These are phyloP conservation scores for Sebastes elongatus DNA, from an alignment of 2,797 vertebrate genomes.

Conservation along the genomic window DNA sequence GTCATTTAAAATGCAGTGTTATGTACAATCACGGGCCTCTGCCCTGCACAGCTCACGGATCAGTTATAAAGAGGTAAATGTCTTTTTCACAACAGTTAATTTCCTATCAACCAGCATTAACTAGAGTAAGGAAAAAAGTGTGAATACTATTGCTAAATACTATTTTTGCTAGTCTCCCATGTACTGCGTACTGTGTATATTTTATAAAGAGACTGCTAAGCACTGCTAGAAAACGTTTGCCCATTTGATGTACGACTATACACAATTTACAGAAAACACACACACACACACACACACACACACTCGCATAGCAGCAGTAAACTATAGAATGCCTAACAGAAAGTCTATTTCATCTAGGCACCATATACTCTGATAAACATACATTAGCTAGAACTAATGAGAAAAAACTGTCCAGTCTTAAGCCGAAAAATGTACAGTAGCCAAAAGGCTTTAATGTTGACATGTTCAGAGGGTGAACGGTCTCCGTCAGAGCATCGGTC, in stretches of 20 bases:
- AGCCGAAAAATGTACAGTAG: conserved; percentile 19
- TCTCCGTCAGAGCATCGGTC: background rate
- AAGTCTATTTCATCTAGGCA: conserved; percentile 65
- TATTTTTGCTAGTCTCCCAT: conserved; percentile 71
- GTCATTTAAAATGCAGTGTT: conserved; percentile 58
- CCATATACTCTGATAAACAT: conserved; percentile 50
- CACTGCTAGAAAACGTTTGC: conserved; percentile 60
- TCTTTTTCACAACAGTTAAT: conserved; percentile 74
- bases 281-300: conserved; percentile 17
- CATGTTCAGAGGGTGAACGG: conserved; percentile 24
- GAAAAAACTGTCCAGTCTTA: conserved; percentile 15
- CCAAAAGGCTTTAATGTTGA: conserved; percentile 29
- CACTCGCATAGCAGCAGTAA: conserved; percentile 55
- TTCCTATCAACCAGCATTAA: conserved; percentile 70
- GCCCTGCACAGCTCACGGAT: conserved; percentile 70
- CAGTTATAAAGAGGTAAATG: conserved; percentile 76
- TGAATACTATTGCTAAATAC: conserved; percentile 83
- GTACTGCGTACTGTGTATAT: conserved; percentile 56
- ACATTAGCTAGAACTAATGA: conserved; percentile 25
- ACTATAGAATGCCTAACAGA: conserved; percentile 48
- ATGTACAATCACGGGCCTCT: conserved; percentile 70
- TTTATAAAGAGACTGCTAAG: conserved; percentile 69
- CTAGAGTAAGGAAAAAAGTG: conserved; percentile 73
- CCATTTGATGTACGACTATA: conserved; percentile 53
- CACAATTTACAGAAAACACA: conserved; percentile 49